Evolutionary conservation across 2,797 vertebrate species (phyloP).

Genomic region (Mionectes olivaceus): DNA sequence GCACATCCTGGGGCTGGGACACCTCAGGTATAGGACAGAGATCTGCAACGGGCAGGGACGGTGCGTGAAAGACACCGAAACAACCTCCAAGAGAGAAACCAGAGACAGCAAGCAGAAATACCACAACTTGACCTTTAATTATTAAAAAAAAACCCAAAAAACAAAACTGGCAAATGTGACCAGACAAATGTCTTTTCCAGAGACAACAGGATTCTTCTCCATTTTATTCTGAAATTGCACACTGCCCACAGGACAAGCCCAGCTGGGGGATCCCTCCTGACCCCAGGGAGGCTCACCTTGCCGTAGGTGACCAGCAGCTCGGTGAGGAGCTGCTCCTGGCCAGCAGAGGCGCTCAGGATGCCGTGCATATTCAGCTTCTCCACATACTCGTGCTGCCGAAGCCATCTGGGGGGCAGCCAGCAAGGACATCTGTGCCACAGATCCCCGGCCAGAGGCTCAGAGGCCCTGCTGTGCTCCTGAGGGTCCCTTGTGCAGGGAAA

Average conservation of each 20-base stretch:
- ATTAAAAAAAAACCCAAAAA: neutral
- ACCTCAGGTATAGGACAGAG: rapidly evolving
- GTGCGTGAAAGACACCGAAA: neutral
- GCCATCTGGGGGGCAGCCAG: slow-evolving; percentile 83
- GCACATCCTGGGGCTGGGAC: neutral
- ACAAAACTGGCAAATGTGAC: neutral
- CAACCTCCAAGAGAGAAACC: neutral
- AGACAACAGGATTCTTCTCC: neutral
- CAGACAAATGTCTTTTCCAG: rapidly evolving
- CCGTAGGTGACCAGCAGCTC: slow-evolving; percentile 87
- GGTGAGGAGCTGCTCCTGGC: slow-evolving; percentile 88
- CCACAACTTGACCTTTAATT: slow-evolving; percentile 19
- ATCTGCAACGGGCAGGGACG: rapidly evolving
- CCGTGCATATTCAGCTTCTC: slow-evolving; percentile 97
- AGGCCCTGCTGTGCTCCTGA: neutral
- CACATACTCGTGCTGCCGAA: slow-evolving; percentile 88
- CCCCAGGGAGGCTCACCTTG: slow-evolving; percentile 82
- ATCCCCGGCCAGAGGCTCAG: rapidly evolving
- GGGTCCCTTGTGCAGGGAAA: neutral
- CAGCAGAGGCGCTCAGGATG: slow-evolving; percentile 84
- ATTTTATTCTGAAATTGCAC: neutral
- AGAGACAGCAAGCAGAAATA: neutral
- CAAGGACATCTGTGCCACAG: neutral
- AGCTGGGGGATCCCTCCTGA: neutral
- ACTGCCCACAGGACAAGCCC: neutral